Base-by-base conservation (phyloP, 2,888 invertebrate genomes). In the Saturnia pavonia region DNA sequence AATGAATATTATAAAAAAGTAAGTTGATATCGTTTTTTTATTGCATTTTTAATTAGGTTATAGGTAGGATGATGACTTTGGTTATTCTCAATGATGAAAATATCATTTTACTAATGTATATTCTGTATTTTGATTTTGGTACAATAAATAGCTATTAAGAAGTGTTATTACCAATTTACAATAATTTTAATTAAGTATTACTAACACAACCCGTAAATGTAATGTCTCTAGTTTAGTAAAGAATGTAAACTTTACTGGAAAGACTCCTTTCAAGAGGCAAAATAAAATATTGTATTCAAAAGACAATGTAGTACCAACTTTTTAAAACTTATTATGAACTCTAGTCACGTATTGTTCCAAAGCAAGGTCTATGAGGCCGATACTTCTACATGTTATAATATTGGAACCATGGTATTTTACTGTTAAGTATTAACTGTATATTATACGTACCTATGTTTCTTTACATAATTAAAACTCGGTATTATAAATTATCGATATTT, bases 301-400 rank as follows among this genome's bases (percentile, higher is more conserved):
- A 82, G 80, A 76, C 80, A 77, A 79, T 77, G 77, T 80, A 78
- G 76, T 79, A 54, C 43, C 43, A 1, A 79, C 80, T 81, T 82
- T 76, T 82, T 76, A 79, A 81, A 83, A 80, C 78, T 77, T 78
- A 83, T 88, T 85, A 82, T 71, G 74, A 76, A 90, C 73, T 75
- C 91, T 74, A 83, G 87, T 91, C 92, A 91, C 92, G 92, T 91
- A 78, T 78, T 75, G 72, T 77, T 79, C 83, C 85, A 80, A 87
- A 84, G 88, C 90, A 85, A 88, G 87, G 87, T 87, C 88, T 88
- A 84, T 85, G 81, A 83, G 82, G 76, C 75, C 82, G 83, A 87
- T 88, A 88, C 86, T 82, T 88, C 82, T 81, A 82, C 84, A 80
- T 86, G 86, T 89, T 88, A 88, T 87, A 88, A 84, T 82, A 82